Evolutionary conservation across 2,797 vertebrate genomes (phyloP), one percentile per base, ranked within the genome.

Genomic region (Oreortyx pictus): DNA sequence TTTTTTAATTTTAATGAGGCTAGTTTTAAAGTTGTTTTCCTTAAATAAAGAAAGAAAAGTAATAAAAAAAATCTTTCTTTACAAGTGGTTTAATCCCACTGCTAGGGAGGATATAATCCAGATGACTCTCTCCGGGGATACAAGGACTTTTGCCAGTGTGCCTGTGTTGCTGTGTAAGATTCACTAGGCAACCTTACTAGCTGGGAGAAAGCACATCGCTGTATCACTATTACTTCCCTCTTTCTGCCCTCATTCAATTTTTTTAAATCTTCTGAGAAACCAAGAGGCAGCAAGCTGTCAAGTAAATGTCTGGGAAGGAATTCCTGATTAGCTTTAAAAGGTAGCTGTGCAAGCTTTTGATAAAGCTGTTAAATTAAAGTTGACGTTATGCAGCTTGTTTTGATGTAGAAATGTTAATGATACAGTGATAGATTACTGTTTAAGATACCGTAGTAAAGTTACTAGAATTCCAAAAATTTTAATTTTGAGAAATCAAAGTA

Each of bases 81-180:
- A 93, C 86, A 96, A 97, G 93, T 93, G 83, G 74, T 95, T 97
- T 96, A 95, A 96, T 96, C 95, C 84, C 68, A 23, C 17, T 88
- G 95, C 88, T 86, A 77, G 44, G 88, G 81, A 78, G 86, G 95
- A 95, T 96, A 87, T 83, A 87, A 92, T 95, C 90, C 96, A 97
- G 93, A 97, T 90, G 92, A 94, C 80, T 67, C 92, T 98, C 98
- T 97, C 94, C 82, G 74, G 97, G 97, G 97, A 98, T 86, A 97
- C 96, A 97, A 97, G 98, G 97, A 98, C 96, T 95, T 96, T 94
- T 96, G 98, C 98, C 97, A 98, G 95, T 96, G 97, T 98, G 97
- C 93, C 89, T 96, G 52, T 93, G 67, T 44, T 76, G 97, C 96
- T 98, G 98, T 98, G 98, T 98, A 99, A 98, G 97, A 93, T 97